Evolutionary conservation across 2,797 vertebrate genomes (phyloP).

Genomic region (Pseudotriccus pelzelni): DNA sequence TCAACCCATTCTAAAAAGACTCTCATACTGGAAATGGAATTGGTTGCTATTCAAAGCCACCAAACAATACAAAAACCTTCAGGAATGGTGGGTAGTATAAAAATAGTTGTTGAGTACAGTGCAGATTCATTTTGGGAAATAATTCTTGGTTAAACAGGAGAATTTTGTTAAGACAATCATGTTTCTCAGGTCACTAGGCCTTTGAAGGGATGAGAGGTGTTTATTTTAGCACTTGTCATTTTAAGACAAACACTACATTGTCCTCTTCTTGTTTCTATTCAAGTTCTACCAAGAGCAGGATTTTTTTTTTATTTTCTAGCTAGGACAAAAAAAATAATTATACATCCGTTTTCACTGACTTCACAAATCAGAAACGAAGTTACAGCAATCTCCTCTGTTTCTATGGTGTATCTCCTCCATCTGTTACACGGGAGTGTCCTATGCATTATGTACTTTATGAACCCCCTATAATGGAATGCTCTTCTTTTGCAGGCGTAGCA

Average conservation of each 20-base stretch:
- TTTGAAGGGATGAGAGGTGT: background rate
- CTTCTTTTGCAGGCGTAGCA: constrained; percentile 76
- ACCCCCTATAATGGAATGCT: background rate
- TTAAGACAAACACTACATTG: background rate
- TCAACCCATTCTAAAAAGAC: background rate
- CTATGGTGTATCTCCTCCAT: background rate
- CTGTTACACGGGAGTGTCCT: background rate
- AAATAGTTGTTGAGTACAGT: background rate
- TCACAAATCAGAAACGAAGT: background rate
- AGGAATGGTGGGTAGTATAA: background rate
- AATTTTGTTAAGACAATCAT: background rate
- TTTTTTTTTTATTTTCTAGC: background rate
- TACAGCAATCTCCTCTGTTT: background rate
- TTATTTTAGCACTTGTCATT: background rate
- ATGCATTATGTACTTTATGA: background rate
- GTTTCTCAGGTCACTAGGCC: background rate
- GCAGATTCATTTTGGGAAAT: background rate
- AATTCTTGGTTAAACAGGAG: background rate
- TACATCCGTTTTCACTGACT: background rate
- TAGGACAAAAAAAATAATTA: background rate
- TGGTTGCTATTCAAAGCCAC: background rate
- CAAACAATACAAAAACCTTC: background rate
- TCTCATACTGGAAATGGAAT: background rate
- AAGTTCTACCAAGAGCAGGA: background rate
- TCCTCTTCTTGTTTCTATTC: background rate